phyloP scores from a whole-genome alignment of 2,113 vertebrate genomes.

The Leptobrachium leishanense region DNA sequence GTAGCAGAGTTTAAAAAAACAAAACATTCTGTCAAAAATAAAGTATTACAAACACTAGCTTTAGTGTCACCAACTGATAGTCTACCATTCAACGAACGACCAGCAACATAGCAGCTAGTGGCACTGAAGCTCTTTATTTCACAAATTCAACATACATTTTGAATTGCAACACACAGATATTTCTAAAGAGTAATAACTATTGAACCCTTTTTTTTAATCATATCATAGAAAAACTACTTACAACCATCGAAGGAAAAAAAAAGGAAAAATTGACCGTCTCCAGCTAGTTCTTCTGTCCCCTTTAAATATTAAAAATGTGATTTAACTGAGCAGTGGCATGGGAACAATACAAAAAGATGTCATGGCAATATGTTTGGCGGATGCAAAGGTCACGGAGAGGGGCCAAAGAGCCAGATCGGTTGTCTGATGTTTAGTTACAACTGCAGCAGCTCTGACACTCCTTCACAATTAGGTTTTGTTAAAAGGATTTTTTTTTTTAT shows the following conservation, averaged over 20 bases:
- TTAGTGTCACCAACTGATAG: slow-evolving; percentile 84
- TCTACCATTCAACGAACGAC: slow-evolving; percentile 59
- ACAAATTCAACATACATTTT: slow-evolving; percentile 82
- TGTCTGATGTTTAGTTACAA: slow-evolving; percentile 69
- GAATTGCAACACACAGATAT: slow-evolving; percentile 83
- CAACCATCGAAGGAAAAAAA: slow-evolving; percentile 74
- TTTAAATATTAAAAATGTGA: slow-evolving; percentile 74
- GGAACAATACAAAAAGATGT: slow-evolving; percentile 82
- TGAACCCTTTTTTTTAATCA: slow-evolving; percentile 83
- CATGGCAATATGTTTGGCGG: slow-evolving; percentile 81
- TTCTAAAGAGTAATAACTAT: slow-evolving; percentile 82
- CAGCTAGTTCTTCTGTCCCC: slow-evolving; percentile 75
- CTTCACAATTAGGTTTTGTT: slow-evolving; percentile 69
- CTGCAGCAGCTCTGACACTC: slow-evolving; percentile 72
- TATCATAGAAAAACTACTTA: slow-evolving; percentile 74
- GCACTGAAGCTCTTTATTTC: slow-evolving; percentile 74
- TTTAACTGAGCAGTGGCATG: slow-evolving; percentile 77
- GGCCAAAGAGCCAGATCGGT: slow-evolving; percentile 78
- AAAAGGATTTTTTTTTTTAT: neutral
- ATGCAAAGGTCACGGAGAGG: slow-evolving; percentile 79
- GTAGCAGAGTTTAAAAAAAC: slow-evolving; percentile 81
- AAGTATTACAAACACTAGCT: slow-evolving; percentile 86
- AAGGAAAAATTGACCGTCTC: slow-evolving; percentile 84
- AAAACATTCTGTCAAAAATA: slow-evolving; percentile 83
- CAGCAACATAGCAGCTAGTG: slow-evolving; percentile 66